phyloP scores from a whole-genome alignment of 2,888 invertebrate species.

The Copidosoma aretas region DNA sequence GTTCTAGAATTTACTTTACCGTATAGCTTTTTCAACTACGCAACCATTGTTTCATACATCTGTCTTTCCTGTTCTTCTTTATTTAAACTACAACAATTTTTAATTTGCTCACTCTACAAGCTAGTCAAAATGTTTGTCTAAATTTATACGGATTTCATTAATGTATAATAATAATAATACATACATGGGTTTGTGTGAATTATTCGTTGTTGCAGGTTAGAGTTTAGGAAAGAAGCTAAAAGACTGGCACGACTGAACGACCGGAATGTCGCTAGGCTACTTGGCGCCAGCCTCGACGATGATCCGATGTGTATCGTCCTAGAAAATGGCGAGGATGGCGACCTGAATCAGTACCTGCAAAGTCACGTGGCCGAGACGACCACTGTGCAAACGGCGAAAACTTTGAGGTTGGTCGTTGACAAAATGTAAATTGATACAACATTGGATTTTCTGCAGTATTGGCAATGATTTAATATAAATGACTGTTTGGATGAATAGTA shows the following conservation, averaged over 20 bases:
- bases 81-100: too few species aligned
- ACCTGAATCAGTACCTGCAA: slow-evolving; percentile 84
- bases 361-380: slow-evolving; percentile 79
- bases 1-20: slow-evolving; percentile 24
- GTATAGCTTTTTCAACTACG: too few species aligned
- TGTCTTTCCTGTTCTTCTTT: too few species aligned
- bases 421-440: not conserved
- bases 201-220: slow-evolving; percentile 63
- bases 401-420: slow-evolving; percentile 69
- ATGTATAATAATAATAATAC: too few species aligned
- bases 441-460: too few species aligned
- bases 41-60: too few species aligned
- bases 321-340: slow-evolving; percentile 79
- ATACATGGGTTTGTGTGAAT: not conserved
- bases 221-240: slow-evolving; percentile 77
- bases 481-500: too few species aligned
- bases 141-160: too few species aligned
- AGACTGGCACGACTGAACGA: slow-evolving; percentile 74
- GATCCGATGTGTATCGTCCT: slow-evolving; percentile 79
- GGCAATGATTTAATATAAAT: too few species aligned
- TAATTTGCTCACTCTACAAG: too few species aligned
- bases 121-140: too few species aligned
- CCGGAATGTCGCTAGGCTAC: slow-evolving; percentile 74
- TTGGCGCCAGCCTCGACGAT: slow-evolving; percentile 76
- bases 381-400: slow-evolving; percentile 70